Percentiles rank a stretch among this genome's conserved stretches.
phyloP scores from a whole-genome alignment of 1,140 invertebrate species.

The Sipha flava region DNA sequence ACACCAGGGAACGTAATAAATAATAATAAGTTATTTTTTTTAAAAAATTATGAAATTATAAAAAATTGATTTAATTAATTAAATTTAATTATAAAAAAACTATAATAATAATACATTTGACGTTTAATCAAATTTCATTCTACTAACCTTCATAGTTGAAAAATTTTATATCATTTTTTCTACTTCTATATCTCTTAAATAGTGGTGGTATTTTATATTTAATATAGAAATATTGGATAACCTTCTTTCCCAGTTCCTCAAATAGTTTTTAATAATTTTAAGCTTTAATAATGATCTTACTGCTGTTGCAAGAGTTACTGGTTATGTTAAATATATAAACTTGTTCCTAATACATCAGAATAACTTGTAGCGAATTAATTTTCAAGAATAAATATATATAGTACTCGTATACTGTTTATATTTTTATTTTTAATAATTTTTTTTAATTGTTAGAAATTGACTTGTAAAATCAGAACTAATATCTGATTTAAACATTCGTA shows the following conservation, averaged over 20 bases:
- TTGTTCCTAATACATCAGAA: not conserved
- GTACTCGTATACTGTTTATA: not conserved
- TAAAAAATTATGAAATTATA: too few relatives aligned
- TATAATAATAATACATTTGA: too few relatives aligned
- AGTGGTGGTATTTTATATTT: conserved; percentile 22
- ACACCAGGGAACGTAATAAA: too few relatives aligned
- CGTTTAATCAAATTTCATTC: too few relatives aligned
- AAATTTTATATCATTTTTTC: not conserved
- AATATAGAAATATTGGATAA: conserved; percentile 34
- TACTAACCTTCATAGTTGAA: too few relatives aligned
- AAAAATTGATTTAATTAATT: too few relatives aligned
- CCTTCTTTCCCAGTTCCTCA: conserved; percentile 38
- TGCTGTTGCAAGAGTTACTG: conserved; percentile 38
- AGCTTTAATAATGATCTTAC: conserved; percentile 41
- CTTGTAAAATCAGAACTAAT: not conserved
- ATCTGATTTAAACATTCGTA: not conserved
- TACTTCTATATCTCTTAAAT: not conserved
- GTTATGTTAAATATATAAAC: not conserved
- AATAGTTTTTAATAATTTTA: conserved; percentile 42
- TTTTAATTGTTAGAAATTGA: not conserved
- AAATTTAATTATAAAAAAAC: too few relatives aligned
- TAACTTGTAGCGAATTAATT: not conserved
- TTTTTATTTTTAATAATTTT: not conserved
- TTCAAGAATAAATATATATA: not conserved
- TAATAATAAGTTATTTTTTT: too few relatives aligned